phyloP scores from a whole-genome alignment of 1,140 invertebrate species.

The Sarcophaga peregrina region DNA sequence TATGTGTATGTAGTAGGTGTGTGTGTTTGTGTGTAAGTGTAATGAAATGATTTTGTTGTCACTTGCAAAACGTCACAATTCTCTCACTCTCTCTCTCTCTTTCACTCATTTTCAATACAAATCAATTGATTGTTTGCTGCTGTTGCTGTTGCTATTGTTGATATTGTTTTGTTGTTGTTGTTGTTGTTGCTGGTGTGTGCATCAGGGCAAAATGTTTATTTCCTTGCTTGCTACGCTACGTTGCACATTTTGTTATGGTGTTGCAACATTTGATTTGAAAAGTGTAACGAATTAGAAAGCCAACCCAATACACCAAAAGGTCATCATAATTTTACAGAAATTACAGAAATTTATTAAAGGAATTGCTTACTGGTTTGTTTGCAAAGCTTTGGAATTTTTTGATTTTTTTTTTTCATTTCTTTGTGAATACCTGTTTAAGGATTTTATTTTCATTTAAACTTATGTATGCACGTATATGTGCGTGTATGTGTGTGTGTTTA shows the following conservation, averaged over 20 bases:
- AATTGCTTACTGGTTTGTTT: not conserved
- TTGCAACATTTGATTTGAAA: not conserved
- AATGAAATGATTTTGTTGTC: not conserved
- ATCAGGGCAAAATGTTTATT: conserved; percentile 25
- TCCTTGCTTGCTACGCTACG: conserved; percentile 14
- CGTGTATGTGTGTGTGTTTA: too few species aligned
- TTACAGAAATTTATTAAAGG: not conserved
- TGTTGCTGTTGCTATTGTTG: not conserved
- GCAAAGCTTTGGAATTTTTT: not conserved
- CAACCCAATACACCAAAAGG: not conserved
- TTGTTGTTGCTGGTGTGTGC: not conserved
- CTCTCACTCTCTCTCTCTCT: too few species aligned
- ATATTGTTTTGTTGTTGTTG: not conserved
- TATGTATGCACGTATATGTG: too few species aligned
- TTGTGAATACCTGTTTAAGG: too few species aligned
- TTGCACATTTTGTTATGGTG: conserved; percentile 4
- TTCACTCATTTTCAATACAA: not conserved
- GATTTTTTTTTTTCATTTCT: too few species aligned
- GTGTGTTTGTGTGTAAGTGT: not conserved
- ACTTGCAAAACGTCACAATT: conserved; percentile 6
- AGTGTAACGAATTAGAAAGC: not conserved
- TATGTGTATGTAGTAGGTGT: not conserved
- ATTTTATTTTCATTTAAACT: too few species aligned
- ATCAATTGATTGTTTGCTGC: conserved; percentile 25
- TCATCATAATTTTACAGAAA: not conserved